Evolutionary conservation across 2,888 invertebrate species (phyloP).

Genomic region (Ichneumon xanthorius): DNA sequence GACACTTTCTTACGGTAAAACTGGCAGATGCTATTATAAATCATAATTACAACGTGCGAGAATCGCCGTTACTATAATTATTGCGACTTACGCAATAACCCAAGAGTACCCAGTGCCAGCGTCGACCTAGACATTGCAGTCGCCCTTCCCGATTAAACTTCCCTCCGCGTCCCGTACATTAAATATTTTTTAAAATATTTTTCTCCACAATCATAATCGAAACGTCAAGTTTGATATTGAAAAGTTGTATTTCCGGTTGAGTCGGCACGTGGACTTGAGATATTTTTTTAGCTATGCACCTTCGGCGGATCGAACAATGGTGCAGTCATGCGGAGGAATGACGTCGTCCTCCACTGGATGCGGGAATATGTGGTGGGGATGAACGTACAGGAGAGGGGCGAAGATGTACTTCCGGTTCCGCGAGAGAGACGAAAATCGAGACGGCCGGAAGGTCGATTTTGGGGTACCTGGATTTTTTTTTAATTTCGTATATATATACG

Average conservation of each 20-base stretch:
- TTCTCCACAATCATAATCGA: constrained; percentile 21
- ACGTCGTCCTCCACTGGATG: constrained; percentile 34
- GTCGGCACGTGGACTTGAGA: background rate
- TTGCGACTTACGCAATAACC: constrained; percentile 59
- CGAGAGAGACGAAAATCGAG: background rate
- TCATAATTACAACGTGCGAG: constrained; percentile 30
- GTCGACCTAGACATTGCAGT: constrained; percentile 66
- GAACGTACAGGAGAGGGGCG: background rate
- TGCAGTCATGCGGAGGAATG: constrained; percentile 35
- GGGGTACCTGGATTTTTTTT: background rate
- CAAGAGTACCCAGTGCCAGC: background rate
- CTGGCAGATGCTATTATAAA: constrained; percentile 18
- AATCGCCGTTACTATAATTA: constrained; percentile 51
- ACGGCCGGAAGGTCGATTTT: background rate
- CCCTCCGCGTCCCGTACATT: constrained; percentile 25
- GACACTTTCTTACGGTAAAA: constrained; percentile 40
- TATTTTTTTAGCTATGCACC: constrained; percentile 9
- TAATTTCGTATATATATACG: background rate
- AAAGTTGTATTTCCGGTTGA: constrained; percentile 48
- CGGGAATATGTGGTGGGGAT: background rate
- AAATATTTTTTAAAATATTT: constrained; percentile 2
- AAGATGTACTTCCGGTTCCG: constrained; percentile 45
- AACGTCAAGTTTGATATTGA: constrained; percentile 24
- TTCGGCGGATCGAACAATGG: constrained; percentile 11
- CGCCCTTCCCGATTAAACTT: constrained; percentile 45